Percentiles rank a stretch among this genome's conserved stretches.
These are phyloP conservation scores for Cepphus grylle DNA, from an alignment of 2,113 vertebrate genomes.

Conservation along the genomic window DNA sequence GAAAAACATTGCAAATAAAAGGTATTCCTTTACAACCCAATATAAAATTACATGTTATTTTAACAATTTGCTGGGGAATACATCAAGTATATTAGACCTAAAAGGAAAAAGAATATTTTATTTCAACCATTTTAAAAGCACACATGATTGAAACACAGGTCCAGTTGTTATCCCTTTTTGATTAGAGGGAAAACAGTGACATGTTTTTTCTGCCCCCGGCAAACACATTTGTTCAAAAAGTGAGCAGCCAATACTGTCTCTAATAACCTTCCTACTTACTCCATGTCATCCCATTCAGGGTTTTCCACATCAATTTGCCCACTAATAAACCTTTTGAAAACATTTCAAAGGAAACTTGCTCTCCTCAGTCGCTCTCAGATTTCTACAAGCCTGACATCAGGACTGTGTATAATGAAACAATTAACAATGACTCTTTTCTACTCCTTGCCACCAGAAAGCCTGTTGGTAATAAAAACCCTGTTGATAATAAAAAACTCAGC, in stretches of 20 bases:
- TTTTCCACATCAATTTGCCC: not conserved
- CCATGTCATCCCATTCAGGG: not conserved
- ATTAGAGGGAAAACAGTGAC: not conserved
- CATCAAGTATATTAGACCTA: not conserved
- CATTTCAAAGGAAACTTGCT: conserved; percentile 16
- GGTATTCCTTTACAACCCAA: not conserved
- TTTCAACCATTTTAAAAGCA: not conserved
- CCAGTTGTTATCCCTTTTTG: not conserved
- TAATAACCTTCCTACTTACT: not conserved
- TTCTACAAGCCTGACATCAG: not conserved
- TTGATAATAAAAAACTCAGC: not conserved
- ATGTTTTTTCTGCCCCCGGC: not conserved
- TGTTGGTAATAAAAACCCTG: not conserved
- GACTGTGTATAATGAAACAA: not conserved
- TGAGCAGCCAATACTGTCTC: not conserved
- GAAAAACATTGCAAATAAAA: not conserved
- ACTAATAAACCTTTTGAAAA: conserved; percentile 36
- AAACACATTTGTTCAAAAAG: not conserved
- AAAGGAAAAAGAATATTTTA: not conserved
- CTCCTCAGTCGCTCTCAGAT: not conserved
- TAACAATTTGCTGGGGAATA: not conserved
- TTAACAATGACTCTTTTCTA: not conserved
- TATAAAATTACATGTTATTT: not conserved
- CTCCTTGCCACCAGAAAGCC: not conserved
- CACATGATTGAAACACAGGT: not conserved